phyloP scores from a whole-genome alignment of 2,888 invertebrate species.

The Sturmia bella region DNA sequence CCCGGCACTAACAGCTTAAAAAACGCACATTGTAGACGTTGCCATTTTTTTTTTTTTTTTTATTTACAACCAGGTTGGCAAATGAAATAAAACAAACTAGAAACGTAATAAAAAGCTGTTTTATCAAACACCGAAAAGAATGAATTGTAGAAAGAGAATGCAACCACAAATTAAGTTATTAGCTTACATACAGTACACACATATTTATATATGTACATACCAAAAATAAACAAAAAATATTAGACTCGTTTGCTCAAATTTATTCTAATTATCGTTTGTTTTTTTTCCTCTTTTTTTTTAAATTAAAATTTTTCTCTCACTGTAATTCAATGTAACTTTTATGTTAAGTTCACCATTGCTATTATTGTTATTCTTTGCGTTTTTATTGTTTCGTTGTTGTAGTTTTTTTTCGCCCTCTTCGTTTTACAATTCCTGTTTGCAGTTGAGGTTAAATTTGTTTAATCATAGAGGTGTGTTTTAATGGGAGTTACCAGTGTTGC shows the following conservation, averaged over 20 bases:
- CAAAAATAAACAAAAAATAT: too few species aligned
- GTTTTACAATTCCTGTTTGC: conserved; percentile 35
- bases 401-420: neutral
- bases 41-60: conserved; percentile 26
- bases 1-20: conserved; percentile 15
- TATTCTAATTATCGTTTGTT: neutral
- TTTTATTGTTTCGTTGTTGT: conserved; percentile 58
- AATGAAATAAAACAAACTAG: conserved; percentile 18
- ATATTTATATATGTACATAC: too few species aligned
- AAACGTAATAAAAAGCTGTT: neutral
- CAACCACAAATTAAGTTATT: too few species aligned
- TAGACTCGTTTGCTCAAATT: too few species aligned
- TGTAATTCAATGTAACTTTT: conserved; percentile 24
- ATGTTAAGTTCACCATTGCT: conserved; percentile 52
- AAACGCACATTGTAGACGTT: conserved; percentile 46
- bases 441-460: conserved; percentile 66
- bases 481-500: conserved; percentile 59
- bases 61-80: conserved; percentile 49
- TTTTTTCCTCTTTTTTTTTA: neutral
- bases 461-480: conserved; percentile 64
- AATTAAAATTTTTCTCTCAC: conserved; percentile 20
- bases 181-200: too few species aligned
- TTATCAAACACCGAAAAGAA: conserved; percentile 12
- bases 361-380: conserved; percentile 53
- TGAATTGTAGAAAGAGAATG: neutral